Conservation (phyloP, 2,113 vertebrate species). For the Coracopsis vasa region DNA sequence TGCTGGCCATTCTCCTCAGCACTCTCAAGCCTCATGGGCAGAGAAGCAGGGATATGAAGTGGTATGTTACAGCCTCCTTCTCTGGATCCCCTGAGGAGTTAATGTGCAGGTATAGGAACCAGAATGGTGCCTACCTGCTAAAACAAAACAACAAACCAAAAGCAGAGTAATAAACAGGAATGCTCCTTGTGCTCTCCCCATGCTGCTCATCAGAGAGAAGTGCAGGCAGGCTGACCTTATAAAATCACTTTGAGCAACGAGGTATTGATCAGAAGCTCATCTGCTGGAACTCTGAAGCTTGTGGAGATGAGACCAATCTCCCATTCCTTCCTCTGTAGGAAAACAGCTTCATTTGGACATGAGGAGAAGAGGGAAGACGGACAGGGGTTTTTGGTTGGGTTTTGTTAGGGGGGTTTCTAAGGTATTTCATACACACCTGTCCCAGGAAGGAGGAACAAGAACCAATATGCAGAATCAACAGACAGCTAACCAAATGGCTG, state of each 20-base stretch:
- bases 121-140: background rate
- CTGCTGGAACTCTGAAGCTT: background rate
- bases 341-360: background rate
- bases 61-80: background rate
- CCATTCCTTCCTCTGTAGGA: background rate
- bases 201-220: background rate
- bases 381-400: accelerated
- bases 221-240: background rate
- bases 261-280: background rate
- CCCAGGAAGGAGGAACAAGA: background rate
- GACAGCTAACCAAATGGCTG: background rate
- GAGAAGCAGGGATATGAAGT: background rate
- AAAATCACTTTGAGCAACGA: background rate
- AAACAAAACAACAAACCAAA: background rate
- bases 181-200: background rate
- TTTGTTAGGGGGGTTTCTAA: background rate
- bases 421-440: background rate
- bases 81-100: background rate
- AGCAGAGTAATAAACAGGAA: background rate
- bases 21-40: background rate
- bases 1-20: background rate
- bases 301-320: background rate
- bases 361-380: background rate
- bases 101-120: background rate
- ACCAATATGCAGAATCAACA: background rate